Evolutionary conservation across 2,797 vertebrate species (phyloP).

Genomic region (Oreochromis grahami): DNA sequence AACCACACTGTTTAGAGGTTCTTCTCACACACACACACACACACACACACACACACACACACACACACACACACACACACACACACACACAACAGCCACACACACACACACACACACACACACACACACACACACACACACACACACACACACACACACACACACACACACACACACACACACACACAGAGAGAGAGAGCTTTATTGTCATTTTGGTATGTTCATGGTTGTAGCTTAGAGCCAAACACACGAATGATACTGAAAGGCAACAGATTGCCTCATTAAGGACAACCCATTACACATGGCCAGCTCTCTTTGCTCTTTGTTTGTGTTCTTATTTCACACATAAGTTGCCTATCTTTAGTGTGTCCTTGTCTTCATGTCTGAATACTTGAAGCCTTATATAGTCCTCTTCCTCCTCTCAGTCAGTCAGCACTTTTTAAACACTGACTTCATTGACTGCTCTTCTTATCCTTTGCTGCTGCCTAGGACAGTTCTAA

Average conservation of each 20-base stretch:
- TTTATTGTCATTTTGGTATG: background rate
- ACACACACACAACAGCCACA: background rate
- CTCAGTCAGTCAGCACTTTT: constrained; percentile 20
- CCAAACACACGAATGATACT: constrained; percentile 26
- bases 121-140: fast-evolving
- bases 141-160: background rate
- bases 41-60: background rate
- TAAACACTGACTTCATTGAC: constrained; percentile 61
- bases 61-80: too few relatives aligned
- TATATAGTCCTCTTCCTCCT: constrained; percentile 18
- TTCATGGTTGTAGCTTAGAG: constrained; percentile 18
- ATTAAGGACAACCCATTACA: constrained; percentile 16
- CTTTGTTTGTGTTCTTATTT: background rate
- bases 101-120: background rate
- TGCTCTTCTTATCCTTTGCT: constrained; percentile 24
- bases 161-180: background rate
- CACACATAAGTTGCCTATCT: background rate
- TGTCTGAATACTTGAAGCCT: constrained; percentile 35
- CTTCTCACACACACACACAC: fast-evolving
- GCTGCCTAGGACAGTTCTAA: constrained; percentile 20
- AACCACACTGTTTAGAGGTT: background rate
- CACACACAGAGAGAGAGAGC: background rate
- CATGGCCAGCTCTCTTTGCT: constrained; percentile 17
- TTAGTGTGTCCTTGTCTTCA: constrained; percentile 30
- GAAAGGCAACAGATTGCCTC: constrained; percentile 24